phyloP scores from a whole-genome alignment of 2,888 invertebrate genomes.

The Drosophila tanythrix region DNA sequence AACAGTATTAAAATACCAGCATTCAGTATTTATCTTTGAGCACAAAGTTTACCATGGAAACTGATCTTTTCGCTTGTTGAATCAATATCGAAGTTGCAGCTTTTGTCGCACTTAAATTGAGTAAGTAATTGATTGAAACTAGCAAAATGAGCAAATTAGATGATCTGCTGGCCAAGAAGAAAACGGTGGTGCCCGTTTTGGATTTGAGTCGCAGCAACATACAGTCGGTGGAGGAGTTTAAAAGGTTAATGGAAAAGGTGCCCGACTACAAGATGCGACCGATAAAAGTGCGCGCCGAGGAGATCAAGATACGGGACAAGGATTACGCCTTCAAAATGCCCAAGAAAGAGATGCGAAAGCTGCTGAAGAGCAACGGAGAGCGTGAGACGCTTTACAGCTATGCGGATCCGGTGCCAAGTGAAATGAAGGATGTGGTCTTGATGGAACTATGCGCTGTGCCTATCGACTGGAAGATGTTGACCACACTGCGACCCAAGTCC shows the following conservation, averaged over 20 bases:
- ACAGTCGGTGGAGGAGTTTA: constrained; percentile 92
- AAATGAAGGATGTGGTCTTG: constrained; percentile 88
- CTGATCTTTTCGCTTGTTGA: constrained; percentile 25
- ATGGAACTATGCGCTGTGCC: constrained; percentile 92
- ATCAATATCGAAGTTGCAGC: constrained; percentile 36
- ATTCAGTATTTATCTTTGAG: neutral
- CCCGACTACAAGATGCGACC: constrained; percentile 95
- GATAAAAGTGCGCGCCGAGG: constrained; percentile 93
- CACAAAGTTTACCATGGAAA: constrained; percentile 24
- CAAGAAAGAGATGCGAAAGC: constrained; percentile 89
- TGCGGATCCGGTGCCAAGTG: constrained; percentile 92
- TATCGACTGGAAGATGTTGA: constrained; percentile 97
- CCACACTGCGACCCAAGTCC: constrained; percentile 92
- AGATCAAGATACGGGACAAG: constrained; percentile 90
- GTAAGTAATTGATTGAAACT: neutral
- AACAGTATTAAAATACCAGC: constrained; percentile 14
- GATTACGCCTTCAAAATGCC: constrained; percentile 91
- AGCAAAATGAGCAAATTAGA: constrained; percentile 88
- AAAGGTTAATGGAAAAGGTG: constrained; percentile 92
- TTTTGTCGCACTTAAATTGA: neutral
- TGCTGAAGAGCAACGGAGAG: constrained; percentile 82
- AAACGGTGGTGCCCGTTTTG: constrained; percentile 92
- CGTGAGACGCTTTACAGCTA: constrained; percentile 84
- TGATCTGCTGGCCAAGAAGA: constrained; percentile 93
- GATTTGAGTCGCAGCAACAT: constrained; percentile 93